Evolutionary conservation across 2,797 vertebrate genomes (phyloP).

Genomic region (Threskiornis aethiopicus): DNA sequence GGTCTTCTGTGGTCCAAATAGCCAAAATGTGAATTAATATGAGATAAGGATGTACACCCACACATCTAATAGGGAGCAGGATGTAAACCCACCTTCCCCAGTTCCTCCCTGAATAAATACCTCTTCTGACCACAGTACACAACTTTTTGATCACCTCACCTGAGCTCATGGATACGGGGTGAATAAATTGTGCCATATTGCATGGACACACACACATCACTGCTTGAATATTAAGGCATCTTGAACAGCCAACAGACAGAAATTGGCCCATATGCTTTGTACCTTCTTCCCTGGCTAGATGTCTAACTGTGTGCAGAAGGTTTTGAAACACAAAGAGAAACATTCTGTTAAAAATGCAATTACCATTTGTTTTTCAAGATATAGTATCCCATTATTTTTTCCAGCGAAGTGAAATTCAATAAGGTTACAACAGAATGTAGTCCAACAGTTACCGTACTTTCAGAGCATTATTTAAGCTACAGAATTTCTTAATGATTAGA

Average conservation of each 20-base stretch:
- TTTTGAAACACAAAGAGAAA: conserved; percentile 73
- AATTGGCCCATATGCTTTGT: conserved; percentile 73
- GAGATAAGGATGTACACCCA: background rate
- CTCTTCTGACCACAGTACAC: background rate
- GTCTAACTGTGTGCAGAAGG: conserved; percentile 73
- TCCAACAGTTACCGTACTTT: conserved; percentile 70
- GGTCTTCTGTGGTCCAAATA: background rate
- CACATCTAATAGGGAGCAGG: background rate
- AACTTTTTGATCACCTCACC: background rate
- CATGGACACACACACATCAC: conserved; percentile 36
- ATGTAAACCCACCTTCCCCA: background rate
- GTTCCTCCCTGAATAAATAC: background rate
- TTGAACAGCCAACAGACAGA: conserved; percentile 68
- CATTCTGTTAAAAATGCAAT: conserved; percentile 73
- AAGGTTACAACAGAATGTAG: conserved; percentile 73
- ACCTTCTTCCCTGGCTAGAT: conserved; percentile 73
- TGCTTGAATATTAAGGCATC: conserved; percentile 67
- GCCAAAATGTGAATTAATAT: background rate
- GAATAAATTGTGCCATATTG: conserved; percentile 33
- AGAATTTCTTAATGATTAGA: conserved; percentile 73
- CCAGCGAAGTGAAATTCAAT: conserved; percentile 70
- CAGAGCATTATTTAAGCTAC: conserved; percentile 69
- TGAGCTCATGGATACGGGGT: background rate
- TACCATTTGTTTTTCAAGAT: conserved; percentile 72
- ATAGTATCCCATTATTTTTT: conserved; percentile 71